phyloP scores from a whole-genome alignment of 35 echinoderm and acorn worm species.

The Ptychodera flava region DNA sequence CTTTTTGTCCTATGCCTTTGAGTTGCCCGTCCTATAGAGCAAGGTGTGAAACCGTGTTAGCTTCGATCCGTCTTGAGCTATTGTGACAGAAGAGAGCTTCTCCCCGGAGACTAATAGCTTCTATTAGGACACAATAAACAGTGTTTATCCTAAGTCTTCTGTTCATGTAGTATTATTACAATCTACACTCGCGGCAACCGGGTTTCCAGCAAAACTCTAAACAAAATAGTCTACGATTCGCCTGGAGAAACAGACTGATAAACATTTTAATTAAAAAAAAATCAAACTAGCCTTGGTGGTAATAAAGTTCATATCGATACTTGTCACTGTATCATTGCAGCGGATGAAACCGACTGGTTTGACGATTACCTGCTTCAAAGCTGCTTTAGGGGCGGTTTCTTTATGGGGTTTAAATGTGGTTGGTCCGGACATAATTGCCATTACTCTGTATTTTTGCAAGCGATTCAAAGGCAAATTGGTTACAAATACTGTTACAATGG shows the following conservation, averaged over 20 bases:
- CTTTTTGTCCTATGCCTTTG: neutral
- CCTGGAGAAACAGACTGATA: no score
- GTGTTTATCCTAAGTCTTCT: neutral
- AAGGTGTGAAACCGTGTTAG: neutral
- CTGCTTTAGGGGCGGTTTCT: neutral
- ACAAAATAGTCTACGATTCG: no score
- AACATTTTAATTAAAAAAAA: no score
- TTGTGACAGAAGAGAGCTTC: neutral
- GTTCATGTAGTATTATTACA: neutral
- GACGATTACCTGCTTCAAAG: neutral
- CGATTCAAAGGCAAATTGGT: neutral
- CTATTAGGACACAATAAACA: neutral
- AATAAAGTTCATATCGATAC: no score
- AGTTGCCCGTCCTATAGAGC: neutral
- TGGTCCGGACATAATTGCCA: neutral
- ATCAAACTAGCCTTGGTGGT: no score
- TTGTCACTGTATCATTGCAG: no score
- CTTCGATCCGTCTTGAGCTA: neutral
- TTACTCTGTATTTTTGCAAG: neutral
- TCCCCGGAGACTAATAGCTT: neutral
- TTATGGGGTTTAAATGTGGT: neutral
- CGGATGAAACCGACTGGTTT: neutral
- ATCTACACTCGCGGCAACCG: neutral
- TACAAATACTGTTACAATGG: neutral
- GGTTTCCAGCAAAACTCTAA: no score